Evolutionary conservation across 2,113 vertebrate species (phyloP).

Genomic region (Pelobates fuscus): DNA sequence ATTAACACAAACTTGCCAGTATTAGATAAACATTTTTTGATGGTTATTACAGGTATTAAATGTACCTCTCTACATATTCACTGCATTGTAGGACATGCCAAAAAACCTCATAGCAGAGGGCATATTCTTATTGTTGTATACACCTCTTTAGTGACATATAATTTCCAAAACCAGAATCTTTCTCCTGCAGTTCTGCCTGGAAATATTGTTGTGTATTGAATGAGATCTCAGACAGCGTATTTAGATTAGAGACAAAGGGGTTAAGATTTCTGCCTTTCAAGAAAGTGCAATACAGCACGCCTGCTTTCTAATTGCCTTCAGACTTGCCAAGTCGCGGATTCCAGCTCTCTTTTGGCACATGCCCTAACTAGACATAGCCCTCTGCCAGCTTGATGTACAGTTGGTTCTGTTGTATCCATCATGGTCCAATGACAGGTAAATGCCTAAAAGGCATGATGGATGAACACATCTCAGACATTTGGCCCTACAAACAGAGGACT

Average conservation of each 20-base stretch:
- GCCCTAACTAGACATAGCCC: slow-evolving; percentile 31
- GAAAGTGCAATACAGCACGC: slow-evolving; percentile 4
- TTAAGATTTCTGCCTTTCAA: slow-evolving; percentile 17
- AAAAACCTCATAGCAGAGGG: neutral
- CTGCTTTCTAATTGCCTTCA: slow-evolving; percentile 27
- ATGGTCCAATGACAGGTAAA: slow-evolving; percentile 31
- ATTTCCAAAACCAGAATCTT: neutral
- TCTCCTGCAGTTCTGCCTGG: neutral
- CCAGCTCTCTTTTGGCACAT: slow-evolving; percentile 30
- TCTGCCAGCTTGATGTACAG: slow-evolving; percentile 38
- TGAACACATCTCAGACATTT: slow-evolving; percentile 2
- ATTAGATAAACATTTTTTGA: too few species aligned
- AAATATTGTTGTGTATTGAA: neutral
- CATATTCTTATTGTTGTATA: neutral
- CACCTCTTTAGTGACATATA: neutral
- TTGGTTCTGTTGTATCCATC: slow-evolving; percentile 36
- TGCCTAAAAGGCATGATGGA: slow-evolving; percentile 38
- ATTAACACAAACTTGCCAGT: too few species aligned
- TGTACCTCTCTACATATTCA: too few species aligned
- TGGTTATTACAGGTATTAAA: too few species aligned
- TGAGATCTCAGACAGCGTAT: neutral
- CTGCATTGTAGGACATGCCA: too few species aligned
- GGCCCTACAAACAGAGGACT: slow-evolving; percentile 4
- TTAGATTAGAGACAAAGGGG: neutral
- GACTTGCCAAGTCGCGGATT: slow-evolving; percentile 36